Evolutionary conservation across 1,140 invertebrate genomes (phyloP).

Genomic region (Heliconius hewitsoni): DNA sequence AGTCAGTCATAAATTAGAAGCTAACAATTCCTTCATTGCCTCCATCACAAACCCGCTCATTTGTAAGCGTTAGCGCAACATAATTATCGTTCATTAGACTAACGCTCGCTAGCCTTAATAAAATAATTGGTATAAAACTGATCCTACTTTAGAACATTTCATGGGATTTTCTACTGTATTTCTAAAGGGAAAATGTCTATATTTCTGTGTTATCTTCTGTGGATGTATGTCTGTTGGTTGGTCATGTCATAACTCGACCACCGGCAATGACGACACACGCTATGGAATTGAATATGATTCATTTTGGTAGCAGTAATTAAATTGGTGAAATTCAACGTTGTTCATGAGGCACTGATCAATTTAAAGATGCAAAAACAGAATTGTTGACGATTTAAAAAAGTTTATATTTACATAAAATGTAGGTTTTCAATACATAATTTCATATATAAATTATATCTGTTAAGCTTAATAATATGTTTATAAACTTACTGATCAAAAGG

Average conservation of each 20-base stretch:
- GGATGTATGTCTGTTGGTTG: constrained; percentile 1
- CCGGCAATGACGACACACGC: constrained; percentile 37
- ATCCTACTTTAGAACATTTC: constrained; percentile 10
- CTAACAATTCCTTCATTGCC: constrained; percentile 37
- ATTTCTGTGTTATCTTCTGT: constrained; percentile 10
- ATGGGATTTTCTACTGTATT: constrained; percentile 1
- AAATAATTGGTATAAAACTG: constrained; percentile 62
- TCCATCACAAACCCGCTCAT: constrained; percentile 43
- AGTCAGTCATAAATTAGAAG: constrained; percentile 35
- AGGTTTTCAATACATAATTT: no score
- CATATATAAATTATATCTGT: no score
- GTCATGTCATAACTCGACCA: constrained; percentile 37
- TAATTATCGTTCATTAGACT: constrained; percentile 69
- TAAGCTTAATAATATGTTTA: background rate
- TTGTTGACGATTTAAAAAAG: background rate
- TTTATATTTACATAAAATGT: no score
- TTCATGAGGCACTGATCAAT: background rate
- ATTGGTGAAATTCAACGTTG: constrained; percentile 30
- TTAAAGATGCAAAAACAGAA: background rate
- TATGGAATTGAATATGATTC: constrained; percentile 45
- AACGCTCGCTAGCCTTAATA: constrained; percentile 63
- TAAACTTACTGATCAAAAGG: constrained; percentile 76
- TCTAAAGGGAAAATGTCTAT: background rate
- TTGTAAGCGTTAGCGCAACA: constrained; percentile 58
- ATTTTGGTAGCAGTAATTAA: constrained; percentile 43